Evolutionary conservation across 2,113 vertebrate species (phyloP).

Genomic region (Poeciliopsis turrubarensis): DNA sequence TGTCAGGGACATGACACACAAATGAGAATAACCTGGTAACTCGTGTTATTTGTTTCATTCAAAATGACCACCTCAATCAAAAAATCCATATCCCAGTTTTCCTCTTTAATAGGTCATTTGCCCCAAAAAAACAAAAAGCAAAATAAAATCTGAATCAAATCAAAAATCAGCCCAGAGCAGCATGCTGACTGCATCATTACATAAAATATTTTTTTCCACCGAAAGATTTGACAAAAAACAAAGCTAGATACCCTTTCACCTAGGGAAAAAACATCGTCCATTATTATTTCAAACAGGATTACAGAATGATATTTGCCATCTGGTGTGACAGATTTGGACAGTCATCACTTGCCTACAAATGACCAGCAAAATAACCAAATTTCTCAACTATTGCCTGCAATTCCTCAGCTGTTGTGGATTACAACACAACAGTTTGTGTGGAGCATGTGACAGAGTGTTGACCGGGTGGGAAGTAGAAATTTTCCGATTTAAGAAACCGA

Average conservation of each 20-base stretch:
- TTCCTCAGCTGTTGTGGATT: constrained; percentile 15
- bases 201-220: background rate
- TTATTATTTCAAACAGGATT: background rate
- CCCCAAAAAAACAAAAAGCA: background rate
- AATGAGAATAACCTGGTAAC: too few species aligned
- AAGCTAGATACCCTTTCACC: background rate
- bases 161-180: background rate
- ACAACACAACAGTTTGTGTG: constrained; percentile 28
- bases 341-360: background rate
- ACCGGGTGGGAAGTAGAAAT: constrained; percentile 15
- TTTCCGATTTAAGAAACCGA: background rate
- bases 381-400: constrained; percentile 19
- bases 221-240: background rate
- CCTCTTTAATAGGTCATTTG: too few species aligned
- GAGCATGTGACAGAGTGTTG: constrained; percentile 42
- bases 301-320: background rate
- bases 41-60: too few species aligned
- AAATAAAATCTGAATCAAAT: background rate
- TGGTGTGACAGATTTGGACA: background rate
- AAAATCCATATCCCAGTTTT: too few species aligned
- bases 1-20: too few species aligned
- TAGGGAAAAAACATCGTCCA: background rate
- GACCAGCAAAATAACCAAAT: background rate
- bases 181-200: background rate
- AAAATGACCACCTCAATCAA: too few species aligned